These are phyloP conservation scores for Beris chalybata DNA, from an alignment of 2,888 invertebrate species.

Conservation along the genomic window DNA sequence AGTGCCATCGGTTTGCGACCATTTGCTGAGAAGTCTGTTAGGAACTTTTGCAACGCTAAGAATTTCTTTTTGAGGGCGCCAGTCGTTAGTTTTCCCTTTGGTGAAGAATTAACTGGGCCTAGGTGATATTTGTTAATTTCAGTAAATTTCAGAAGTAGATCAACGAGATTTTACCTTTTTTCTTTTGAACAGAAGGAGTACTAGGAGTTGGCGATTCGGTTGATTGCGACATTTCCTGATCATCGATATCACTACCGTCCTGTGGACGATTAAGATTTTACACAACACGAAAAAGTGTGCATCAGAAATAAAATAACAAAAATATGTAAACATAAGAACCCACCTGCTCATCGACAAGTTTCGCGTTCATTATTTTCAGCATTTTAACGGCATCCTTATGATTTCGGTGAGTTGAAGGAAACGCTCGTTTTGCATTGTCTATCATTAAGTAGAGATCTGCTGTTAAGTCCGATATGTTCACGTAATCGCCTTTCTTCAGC, in stretches of 20 bases:
- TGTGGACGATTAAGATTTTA: conserved; percentile 10
- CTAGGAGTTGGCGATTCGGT: conserved; percentile 15
- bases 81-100: conserved; percentile 51
- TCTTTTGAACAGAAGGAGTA: conserved; percentile 42
- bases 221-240: conserved; percentile 35
- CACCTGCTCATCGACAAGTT: conserved; percentile 60
- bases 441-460: conserved; percentile 95
- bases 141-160: not conserved
- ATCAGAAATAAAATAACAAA: not conserved
- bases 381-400: conserved; percentile 85
- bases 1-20: conserved; percentile 85
- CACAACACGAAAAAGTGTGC: not conserved
- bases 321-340: conserved; percentile 43
- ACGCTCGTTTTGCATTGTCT: conserved; percentile 93
- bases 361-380: conserved; percentile 80
- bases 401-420: conserved; percentile 75
- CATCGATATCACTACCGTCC: conserved; percentile 44
- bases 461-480: conserved; percentile 84
- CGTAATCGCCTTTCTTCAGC: conserved; percentile 79
- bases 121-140: conserved; percentile 5
- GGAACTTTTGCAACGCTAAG: conserved; percentile 75
- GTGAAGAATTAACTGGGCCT: conserved; percentile 43
- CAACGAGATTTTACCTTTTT: conserved; percentile 42
- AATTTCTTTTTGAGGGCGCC: conserved; percentile 72
- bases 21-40: conserved; percentile 70